Evolutionary conservation across 2,113 vertebrate genomes (phyloP).

Genomic region (Elephantulus edwardii): DNA sequence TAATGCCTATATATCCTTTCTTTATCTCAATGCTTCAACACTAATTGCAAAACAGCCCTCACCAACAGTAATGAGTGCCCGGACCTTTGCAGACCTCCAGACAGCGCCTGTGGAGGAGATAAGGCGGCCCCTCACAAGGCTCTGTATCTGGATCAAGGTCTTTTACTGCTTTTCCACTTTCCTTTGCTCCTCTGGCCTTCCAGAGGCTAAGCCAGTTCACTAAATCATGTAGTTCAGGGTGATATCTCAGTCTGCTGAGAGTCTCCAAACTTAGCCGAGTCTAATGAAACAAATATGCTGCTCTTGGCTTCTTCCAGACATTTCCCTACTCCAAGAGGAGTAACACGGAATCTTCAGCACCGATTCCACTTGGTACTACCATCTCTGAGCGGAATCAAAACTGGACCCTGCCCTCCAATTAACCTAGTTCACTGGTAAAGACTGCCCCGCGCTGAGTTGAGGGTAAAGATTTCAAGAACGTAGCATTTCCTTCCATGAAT

Average conservation of each 20-base stretch:
- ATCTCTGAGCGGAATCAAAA: not conserved
- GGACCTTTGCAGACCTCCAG: conserved; percentile 68
- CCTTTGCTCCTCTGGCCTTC: conserved; percentile 64
- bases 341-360: conserved; percentile 36
- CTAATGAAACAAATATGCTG: conserved; percentile 27
- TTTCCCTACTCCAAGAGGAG: conserved; percentile 38
- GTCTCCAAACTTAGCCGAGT: conserved; percentile 56
- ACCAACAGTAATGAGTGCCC: conserved; percentile 72
- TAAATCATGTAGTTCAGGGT: conserved; percentile 54
- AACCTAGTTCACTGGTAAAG: not conserved
- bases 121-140: conserved; percentile 77
- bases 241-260: conserved; percentile 60
- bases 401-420: not conserved
- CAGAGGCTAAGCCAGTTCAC: conserved; percentile 67
- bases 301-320: conserved; percentile 50
- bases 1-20: conserved; percentile 79
- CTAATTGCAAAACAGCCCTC: conserved; percentile 79
- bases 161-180: conserved; percentile 62
- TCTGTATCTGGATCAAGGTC: conserved; percentile 75
- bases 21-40: conserved; percentile 80
- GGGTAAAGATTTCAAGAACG: not conserved
- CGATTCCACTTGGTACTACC: not conserved
- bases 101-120: conserved; percentile 72
- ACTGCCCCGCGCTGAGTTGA: not conserved
- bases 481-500: not conserved